These are phyloP conservation scores for Bombus superbus DNA, from an alignment of 1,140 invertebrate species.

Conservation along the genomic window DNA sequence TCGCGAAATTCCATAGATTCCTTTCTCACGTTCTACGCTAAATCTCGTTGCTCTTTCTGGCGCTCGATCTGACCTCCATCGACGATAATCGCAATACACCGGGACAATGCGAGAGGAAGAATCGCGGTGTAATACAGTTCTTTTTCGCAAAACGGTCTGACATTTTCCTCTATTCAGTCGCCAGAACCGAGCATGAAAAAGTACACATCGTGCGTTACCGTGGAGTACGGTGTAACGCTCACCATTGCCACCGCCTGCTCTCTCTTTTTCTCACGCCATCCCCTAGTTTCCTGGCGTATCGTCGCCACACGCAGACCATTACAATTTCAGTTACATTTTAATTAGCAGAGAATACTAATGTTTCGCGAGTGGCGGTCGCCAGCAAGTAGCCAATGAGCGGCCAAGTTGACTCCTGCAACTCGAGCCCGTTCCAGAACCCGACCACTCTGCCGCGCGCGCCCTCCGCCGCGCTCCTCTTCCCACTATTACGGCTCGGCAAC, in stretches of 20 bases:
- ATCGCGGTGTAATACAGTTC: conserved; percentile 35
- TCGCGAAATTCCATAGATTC: neutral
- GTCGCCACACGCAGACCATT: conserved; percentile 49
- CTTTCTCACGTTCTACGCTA: neutral
- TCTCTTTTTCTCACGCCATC: neutral
- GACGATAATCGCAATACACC: conserved; percentile 22
- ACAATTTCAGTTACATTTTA: conserved; percentile 71
- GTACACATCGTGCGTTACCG: conserved; percentile 42
- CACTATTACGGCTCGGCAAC: conserved; percentile 40
- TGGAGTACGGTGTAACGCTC: conserved; percentile 42
- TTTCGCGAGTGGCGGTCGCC: conserved; percentile 60
- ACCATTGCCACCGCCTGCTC: neutral
- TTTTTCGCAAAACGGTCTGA: conserved; percentile 49
- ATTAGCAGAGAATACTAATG: conserved; percentile 70
- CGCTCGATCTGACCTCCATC: neutral
- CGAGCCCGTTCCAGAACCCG: conserved; percentile 49
- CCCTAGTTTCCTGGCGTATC: conserved; percentile 25
- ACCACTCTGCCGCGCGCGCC: conserved; percentile 29
- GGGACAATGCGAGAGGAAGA: conserved; percentile 36
- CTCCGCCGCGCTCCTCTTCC: conserved; percentile 9
- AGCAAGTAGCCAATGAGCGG: conserved; percentile 63
- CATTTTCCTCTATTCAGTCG: conserved; percentile 58
- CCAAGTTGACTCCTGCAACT: conserved; percentile 60
- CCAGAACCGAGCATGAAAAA: conserved; percentile 58
- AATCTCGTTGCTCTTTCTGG: neutral